Percentiles rank a stretch among this genome's conserved stretches.
Evolutionary conservation across 2,797 vertebrate genomes (phyloP).

Genomic region (Aratinga solstitialis): DNA sequence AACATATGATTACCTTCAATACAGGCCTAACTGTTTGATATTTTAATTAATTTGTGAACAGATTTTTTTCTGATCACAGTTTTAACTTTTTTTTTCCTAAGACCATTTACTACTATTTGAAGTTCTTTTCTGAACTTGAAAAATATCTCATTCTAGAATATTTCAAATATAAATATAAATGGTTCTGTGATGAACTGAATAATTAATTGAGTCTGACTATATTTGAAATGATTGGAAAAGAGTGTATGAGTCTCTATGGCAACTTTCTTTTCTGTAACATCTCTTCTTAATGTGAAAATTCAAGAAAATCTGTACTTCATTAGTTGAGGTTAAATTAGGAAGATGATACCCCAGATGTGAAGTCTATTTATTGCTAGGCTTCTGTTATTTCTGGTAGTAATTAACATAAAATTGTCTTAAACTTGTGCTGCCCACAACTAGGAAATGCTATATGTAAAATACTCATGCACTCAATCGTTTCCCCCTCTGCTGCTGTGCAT

Average conservation of each 20-base stretch:
- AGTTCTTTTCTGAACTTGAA: slow-evolving; percentile 12
- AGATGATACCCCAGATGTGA: background rate
- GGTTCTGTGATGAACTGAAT: slow-evolving; percentile 47
- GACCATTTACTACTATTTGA: slow-evolving; percentile 16
- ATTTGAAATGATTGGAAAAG: slow-evolving; percentile 27
- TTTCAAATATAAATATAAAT: slow-evolving; percentile 52
- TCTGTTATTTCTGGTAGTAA: background rate
- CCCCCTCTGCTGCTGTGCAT: background rate
- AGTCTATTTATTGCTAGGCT: background rate
- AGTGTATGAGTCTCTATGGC: slow-evolving; percentile 38
- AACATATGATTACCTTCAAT: background rate
- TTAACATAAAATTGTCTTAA: background rate
- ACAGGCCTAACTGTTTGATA: background rate
- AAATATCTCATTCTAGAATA: slow-evolving; percentile 37
- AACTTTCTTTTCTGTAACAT: slow-evolving; percentile 27
- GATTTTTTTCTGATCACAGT: background rate
- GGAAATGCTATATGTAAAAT: background rate
- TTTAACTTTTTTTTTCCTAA: background rate
- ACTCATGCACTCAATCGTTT: background rate
- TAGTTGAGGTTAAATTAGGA: slow-evolving; percentile 3
- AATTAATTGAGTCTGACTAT: slow-evolving; percentile 58
- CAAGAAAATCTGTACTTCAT: background rate
- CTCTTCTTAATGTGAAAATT: background rate
- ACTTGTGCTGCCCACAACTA: background rate
- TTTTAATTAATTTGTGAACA: slow-evolving; percentile 8